These are phyloP conservation scores for Flexamia atlantica DNA, from an alignment of 2,888 invertebrate genomes.

Conservation along the genomic window DNA sequence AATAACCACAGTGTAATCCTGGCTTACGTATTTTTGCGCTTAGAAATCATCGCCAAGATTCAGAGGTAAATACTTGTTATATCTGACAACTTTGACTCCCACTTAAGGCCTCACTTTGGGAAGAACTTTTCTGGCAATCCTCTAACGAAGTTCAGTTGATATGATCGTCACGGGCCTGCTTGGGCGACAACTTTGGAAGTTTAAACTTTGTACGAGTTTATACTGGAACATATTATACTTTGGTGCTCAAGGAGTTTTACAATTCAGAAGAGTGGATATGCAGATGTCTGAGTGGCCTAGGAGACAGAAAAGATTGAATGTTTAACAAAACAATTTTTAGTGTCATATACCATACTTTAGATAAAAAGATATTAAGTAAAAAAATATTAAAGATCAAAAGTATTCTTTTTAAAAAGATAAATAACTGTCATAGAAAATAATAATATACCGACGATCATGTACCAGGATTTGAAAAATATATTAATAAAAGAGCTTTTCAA, in stretches of 20 bases:
- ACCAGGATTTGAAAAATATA: no score
- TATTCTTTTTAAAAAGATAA: no score
- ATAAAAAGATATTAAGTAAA: no score
- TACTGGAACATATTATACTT: slow-evolving; percentile 6
- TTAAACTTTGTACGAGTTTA: slow-evolving; percentile 12
- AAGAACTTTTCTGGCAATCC: not conserved
- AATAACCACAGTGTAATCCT: not conserved
- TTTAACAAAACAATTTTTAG: no score
- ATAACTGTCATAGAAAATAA: no score
- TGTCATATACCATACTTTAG: no score
- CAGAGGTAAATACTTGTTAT: not conserved
- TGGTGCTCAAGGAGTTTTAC: not conserved
- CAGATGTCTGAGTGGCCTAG: no score
- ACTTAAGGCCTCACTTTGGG: not conserved
- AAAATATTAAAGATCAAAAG: no score
- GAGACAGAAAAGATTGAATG: no score
- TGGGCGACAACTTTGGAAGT: not conserved
- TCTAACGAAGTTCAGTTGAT: not conserved
- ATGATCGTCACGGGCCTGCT: slow-evolving; percentile 1
- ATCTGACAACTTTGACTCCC: not conserved
- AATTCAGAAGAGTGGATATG: not conserved
- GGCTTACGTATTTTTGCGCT: not conserved
- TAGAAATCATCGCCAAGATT: not conserved
- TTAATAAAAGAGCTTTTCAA: no score
- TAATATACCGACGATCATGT: no score